A percentile compares a stretch with the other conserved stretches of the same genome.
Conservation (phyloP, 2,888 invertebrate genomes). For the Sceliomorpha sp. region DNA sequence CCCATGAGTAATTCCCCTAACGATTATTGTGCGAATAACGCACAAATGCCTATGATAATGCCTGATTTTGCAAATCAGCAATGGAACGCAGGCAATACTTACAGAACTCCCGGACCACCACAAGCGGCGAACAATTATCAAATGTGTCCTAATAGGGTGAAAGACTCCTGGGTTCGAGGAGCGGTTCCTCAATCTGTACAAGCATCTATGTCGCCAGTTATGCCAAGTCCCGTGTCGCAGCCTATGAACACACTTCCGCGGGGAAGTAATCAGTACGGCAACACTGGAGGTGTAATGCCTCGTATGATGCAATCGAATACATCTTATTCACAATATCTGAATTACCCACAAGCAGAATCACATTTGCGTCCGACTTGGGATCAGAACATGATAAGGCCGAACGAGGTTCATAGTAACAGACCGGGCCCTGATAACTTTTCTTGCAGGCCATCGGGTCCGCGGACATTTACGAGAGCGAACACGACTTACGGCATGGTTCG, state of each 20-base stretch:
- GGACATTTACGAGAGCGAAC: conserved; percentile 33
- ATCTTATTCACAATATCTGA: conserved; percentile 31
- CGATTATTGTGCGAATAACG: conserved; percentile 11
- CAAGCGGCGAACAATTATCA: conserved; percentile 15
- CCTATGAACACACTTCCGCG: conserved; percentile 13
- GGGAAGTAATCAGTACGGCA: conserved; percentile 2
- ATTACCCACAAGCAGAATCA: conserved; percentile 27
- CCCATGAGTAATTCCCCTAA: conserved; percentile 1
- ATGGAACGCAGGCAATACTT: conserved; percentile 20
- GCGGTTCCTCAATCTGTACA: conserved; percentile 20
- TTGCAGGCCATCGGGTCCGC: conserved; percentile 2
- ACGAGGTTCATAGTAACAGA: neutral
- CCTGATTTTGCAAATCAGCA: conserved; percentile 25
- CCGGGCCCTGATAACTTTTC: neutral
- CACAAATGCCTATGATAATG: conserved; percentile 8
- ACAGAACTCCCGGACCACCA: conserved; percentile 19
- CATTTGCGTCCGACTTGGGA: conserved; percentile 28
- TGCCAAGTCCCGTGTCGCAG: neutral
- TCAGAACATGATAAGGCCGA: conserved; percentile 14
- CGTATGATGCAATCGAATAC: conserved; percentile 18
- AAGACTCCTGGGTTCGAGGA: conserved; percentile 40
- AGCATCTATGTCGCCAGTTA: too few species aligned
- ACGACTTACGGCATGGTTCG: conserved; percentile 41
- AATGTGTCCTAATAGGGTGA: conserved; percentile 22
- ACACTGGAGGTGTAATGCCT: conserved; percentile 4